Conservation (phyloP, 2,888 invertebrate species). For the Cephus pygmeus region DNA sequence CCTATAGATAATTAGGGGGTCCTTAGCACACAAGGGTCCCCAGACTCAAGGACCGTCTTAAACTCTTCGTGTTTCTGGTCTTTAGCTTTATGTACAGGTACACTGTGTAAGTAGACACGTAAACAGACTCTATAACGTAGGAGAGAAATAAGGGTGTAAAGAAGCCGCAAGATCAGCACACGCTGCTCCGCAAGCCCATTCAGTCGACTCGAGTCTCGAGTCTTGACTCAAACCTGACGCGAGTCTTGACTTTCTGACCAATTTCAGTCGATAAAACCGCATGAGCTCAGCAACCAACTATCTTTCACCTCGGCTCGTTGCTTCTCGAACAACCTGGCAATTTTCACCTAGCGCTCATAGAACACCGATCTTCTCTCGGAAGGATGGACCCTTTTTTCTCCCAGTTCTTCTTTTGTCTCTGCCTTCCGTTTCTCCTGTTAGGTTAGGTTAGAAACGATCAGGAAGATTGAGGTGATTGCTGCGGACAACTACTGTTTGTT, state of each 20-base stretch:
- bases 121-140: background rate
- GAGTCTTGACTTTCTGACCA: conserved; percentile 47
- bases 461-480: conserved; percentile 1
- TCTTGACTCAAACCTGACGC: background rate
- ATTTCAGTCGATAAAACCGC: conserved; percentile 59
- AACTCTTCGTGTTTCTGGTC: background rate
- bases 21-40: background rate
- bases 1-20: too few species aligned
- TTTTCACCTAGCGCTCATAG: conserved; percentile 49
- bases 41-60: background rate
- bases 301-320: conserved; percentile 16
- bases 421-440: background rate
- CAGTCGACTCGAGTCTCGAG: background rate
- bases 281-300: background rate
- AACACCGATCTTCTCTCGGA: conserved; percentile 16
- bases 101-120: background rate
- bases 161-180: background rate
- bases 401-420: background rate
- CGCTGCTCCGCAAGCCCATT: background rate
- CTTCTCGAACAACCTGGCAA: conserved; percentile 42
- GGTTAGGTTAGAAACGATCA: background rate
- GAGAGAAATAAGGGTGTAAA: background rate
- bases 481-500: conserved; percentile 60
- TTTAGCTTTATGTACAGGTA: too few species aligned
- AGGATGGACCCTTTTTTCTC: background rate